A percentile compares a stretch with the other conserved stretches of the same genome.
Evolutionary conservation across 2,888 invertebrate genomes (phyloP).

Genomic region (Orthonychiurus folsomi): DNA sequence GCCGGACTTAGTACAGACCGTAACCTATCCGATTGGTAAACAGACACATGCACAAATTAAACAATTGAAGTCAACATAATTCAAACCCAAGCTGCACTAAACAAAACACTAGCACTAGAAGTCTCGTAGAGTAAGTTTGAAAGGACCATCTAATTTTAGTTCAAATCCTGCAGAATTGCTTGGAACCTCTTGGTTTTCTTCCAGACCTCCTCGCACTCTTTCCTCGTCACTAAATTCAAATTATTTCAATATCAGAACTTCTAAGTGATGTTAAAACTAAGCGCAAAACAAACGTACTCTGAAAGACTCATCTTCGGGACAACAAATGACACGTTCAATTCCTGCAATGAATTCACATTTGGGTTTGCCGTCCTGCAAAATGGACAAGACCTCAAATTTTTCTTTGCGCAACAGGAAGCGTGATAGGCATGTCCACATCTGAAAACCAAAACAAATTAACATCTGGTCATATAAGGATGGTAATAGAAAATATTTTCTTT

Average conservation of each 20-base stretch:
- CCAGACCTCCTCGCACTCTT: constrained; percentile 15
- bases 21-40: too few relatives aligned
- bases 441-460: constrained; percentile 11
- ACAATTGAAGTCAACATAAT: too few relatives aligned
- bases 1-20: too few relatives aligned
- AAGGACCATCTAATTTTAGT: constrained; percentile 34
- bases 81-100: not conserved
- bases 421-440: constrained; percentile 42
- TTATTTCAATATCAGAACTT: too few relatives aligned
- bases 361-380: constrained; percentile 15
- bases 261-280: not conserved
- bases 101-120: constrained; percentile 16
- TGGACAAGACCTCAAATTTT: constrained; percentile 10
- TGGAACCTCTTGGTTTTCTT: constrained; percentile 24
- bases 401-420: constrained; percentile 31
- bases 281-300: constrained; percentile 11
- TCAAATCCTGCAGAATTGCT: constrained; percentile 37
- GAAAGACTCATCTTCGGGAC: constrained; percentile 21
- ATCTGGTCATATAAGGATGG: not conserved
- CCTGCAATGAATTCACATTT: constrained; percentile 4
- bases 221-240: not conserved
- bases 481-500: not conserved
- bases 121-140: constrained; percentile 31
- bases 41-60: too few relatives aligned
- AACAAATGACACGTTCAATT: constrained; percentile 26